phyloP scores from a whole-genome alignment of 2,888 invertebrate genomes.

The Machimus rusticus region DNA sequence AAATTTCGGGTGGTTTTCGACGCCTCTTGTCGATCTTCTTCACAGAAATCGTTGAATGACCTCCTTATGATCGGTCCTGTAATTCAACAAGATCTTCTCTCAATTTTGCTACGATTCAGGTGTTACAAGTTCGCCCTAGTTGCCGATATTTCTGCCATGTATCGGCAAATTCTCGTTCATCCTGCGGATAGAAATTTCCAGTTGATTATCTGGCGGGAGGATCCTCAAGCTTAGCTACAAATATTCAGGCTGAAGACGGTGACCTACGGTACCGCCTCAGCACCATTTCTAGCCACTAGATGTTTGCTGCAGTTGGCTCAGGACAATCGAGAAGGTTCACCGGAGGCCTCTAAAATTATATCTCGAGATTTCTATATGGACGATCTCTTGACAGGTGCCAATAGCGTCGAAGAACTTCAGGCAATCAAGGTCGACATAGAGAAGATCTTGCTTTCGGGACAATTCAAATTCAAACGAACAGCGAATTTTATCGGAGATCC shows the following conservation, averaged over 20 bases:
- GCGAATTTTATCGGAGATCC: not conserved
- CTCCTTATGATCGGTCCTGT: conserved; percentile 36
- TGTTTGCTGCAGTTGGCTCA: conserved; percentile 45
- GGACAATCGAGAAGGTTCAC: conserved; percentile 49
- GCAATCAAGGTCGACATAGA: conserved; percentile 42
- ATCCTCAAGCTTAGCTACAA: conserved; percentile 45
- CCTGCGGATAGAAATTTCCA: conserved; percentile 51
- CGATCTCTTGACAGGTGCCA: conserved; percentile 47
- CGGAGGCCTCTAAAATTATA: conserved; percentile 47
- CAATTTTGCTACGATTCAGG: conserved; percentile 52
- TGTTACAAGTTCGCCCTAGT: conserved; percentile 49
- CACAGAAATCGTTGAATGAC: conserved; percentile 15
- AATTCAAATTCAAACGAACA: conserved; percentile 45
- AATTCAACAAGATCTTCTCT: conserved; percentile 51
- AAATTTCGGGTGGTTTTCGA: too few relatives aligned
- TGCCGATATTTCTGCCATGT: conserved; percentile 50
- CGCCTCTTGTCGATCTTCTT: conserved; percentile 43
- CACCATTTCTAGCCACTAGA: conserved; percentile 28
- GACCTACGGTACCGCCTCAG: not conserved
- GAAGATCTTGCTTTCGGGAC: conserved; percentile 30
- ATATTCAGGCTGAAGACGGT: not conserved
- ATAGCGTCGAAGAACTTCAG: conserved; percentile 43
- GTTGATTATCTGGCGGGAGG: conserved; percentile 53
- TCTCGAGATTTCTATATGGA: conserved; percentile 50
- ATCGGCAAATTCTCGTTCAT: conserved; percentile 50